Evolutionary conservation across 2,888 invertebrate species (phyloP).

Genomic region (Tillus elongatus): DNA sequence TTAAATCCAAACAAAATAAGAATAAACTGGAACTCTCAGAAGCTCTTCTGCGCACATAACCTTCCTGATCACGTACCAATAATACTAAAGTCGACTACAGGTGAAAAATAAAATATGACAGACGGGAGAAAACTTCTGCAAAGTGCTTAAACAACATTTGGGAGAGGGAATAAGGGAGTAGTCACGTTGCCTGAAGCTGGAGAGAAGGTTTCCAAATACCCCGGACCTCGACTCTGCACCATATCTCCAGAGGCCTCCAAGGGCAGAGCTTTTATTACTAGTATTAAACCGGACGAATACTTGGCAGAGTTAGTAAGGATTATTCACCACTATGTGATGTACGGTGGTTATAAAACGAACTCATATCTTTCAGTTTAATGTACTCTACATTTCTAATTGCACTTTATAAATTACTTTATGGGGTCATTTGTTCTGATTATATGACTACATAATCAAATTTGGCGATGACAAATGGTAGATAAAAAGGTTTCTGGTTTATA

Average conservation of each 20-base stretch:
- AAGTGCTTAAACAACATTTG: slow-evolving; percentile 27
- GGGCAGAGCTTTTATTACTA: slow-evolving; percentile 29
- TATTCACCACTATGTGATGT: no score
- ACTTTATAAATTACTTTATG: no score
- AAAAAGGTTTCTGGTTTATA: no score
- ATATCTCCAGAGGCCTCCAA: slow-evolving; percentile 26
- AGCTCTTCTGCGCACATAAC: slow-evolving; percentile 16
- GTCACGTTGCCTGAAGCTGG: slow-evolving; percentile 1
- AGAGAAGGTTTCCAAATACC: background rate
- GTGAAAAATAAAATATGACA: slow-evolving; percentile 30
- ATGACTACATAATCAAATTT: no score
- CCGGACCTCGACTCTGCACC: no score
- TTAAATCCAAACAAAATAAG: slow-evolving; percentile 24
- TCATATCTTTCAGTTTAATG: no score
- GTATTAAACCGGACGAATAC: slow-evolving; percentile 23
- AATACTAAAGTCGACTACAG: slow-evolving; percentile 25
- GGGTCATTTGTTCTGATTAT: no score
- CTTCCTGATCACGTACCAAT: slow-evolving; percentile 27
- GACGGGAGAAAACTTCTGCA: slow-evolving; percentile 25
- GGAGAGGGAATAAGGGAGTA: slow-evolving; percentile 15
- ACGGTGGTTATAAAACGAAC: no score
- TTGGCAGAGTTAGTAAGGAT: no score
- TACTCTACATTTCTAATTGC: no score
- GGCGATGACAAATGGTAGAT: no score
- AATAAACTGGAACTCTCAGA: slow-evolving; percentile 19